Evolutionary conservation across 23 tunicate species (phyloP).

Genomic region (Botrylloides violaceus): DNA sequence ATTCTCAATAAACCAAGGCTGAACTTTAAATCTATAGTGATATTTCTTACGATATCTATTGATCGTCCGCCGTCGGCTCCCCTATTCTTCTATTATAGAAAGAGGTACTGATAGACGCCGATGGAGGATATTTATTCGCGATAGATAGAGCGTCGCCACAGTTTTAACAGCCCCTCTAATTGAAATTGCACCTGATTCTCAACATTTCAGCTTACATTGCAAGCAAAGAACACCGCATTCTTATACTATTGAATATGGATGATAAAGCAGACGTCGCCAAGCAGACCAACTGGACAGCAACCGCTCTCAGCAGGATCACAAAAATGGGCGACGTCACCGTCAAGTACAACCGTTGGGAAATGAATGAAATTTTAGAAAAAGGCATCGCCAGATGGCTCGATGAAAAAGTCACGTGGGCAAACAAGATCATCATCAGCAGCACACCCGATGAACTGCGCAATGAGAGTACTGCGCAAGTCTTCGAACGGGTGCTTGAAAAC

Average conservation of each 20-base stretch:
- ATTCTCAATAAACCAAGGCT: too few species aligned
- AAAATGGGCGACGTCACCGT: slow-evolving; percentile 11
- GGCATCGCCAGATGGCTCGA: slow-evolving; percentile 13
- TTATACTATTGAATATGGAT: slow-evolving; percentile 3
- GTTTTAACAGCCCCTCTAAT: too few species aligned
- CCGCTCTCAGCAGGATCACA: slow-evolving; percentile 2
- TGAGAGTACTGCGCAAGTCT: background rate
- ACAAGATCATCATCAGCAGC: slow-evolving; percentile 15
- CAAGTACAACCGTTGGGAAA: slow-evolving; percentile 22
- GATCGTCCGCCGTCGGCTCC: too few species aligned
- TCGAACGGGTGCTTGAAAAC: slow-evolving; percentile 3
- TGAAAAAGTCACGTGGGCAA: slow-evolving; percentile 2
- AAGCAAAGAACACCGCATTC: slow-evolving; percentile 1
- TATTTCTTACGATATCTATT: too few species aligned
- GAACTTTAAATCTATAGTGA: too few species aligned
- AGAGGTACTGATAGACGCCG: too few species aligned
- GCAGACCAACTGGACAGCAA: slow-evolving; percentile 19
- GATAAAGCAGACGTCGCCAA: slow-evolving; percentile 5
- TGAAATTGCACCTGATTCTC: too few species aligned
- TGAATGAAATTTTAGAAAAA: background rate
- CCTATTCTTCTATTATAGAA: too few species aligned
- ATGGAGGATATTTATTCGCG: too few species aligned
- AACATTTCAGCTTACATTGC: background rate
- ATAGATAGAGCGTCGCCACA: too few species aligned
- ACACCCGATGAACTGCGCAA: slow-evolving; percentile 8